Evolutionary conservation across 1,140 invertebrate genomes (phyloP), one percentile per base, ranked within the genome.

Genomic region (Portunus trituberculatus): DNA sequence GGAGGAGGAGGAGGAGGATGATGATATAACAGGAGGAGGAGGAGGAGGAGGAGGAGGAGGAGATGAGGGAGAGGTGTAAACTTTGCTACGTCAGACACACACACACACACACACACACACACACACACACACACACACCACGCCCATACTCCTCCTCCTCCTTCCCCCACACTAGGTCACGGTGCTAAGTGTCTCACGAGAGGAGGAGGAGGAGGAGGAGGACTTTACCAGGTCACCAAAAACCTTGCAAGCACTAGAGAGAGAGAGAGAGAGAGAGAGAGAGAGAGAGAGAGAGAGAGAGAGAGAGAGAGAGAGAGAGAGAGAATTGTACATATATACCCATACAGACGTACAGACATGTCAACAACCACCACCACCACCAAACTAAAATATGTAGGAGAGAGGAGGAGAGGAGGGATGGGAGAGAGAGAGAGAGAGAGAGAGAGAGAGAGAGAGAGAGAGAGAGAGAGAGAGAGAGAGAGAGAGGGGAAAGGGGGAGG

Each of bases 291-390:
- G 8, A 52, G n/a, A 28, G 16, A 52, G 46, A 28, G n/a, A 52
- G 32, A 90, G 88, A 90, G 88, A 45, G 86, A 45, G 88, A 90
- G 32, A 90, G 88, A 52, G 46, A 45, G 88, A 45, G 31, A 90
- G 25, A 28, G 46, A 90, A 45, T 0, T 1, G 20, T 16, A 45
- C 6, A 91, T 16, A 91, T 0, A 91, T 46, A 25, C 20, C 4
- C 4, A 91, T 46, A 25, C 20, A 59, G 89, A 91, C n/a, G 31
- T 25, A 90, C n/a, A 90, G 88, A 90, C 6, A 90, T n/a, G 25
- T 28, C 28, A 32, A 1, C 20, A 82, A 82, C 32, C 88, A 39
- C 16, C 12, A 90, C 4, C n/a, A 31, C n/a, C 46, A 52, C 8
- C 32, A 20, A 45, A 88, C 3, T 28, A 32, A 90, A 45, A 52